phyloP scores from a whole-genome alignment of 2,797 vertebrate species.

The Salarias fasciatus region DNA sequence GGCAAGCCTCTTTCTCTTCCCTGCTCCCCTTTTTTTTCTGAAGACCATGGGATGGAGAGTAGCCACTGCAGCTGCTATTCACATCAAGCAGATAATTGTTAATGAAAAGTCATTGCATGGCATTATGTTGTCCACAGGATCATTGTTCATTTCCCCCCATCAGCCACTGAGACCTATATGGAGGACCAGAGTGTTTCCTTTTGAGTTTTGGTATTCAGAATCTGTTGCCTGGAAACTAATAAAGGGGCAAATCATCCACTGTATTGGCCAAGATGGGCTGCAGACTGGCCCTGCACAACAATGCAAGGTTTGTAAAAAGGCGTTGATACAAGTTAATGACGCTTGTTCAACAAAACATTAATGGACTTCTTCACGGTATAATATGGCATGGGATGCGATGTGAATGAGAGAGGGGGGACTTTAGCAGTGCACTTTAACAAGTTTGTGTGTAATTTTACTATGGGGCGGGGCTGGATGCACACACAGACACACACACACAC shows the following conservation, averaged over 20 bases:
- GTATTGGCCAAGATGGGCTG: constrained; percentile 96
- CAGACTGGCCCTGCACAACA: constrained; percentile 92
- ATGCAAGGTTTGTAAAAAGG: constrained; percentile 96
- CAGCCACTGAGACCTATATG: constrained; percentile 96
- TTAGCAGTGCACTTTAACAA: constrained; percentile 70
- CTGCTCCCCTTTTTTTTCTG: constrained; percentile 78
- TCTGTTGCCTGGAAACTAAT: constrained; percentile 99
- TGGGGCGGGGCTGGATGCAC: constrained; percentile 53
- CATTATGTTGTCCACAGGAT: constrained; percentile 97
- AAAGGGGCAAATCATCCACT: constrained; percentile 95
- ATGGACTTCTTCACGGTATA: constrained; percentile 96
- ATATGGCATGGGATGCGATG: constrained; percentile 85
- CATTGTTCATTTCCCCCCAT: constrained; percentile 97
- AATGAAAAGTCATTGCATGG: constrained; percentile 99
- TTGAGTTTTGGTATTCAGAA: constrained; percentile 99
- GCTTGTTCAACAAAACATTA: constrained; percentile 98
- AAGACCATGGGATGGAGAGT: constrained; percentile 90
- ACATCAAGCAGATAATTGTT: constrained; percentile 99
- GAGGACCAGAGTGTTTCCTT: constrained; percentile 95
- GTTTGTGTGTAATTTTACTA: constrained; percentile 77
- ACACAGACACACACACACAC: constrained; percentile 20
- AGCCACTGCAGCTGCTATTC: constrained; percentile 99
- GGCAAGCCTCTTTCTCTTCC: constrained; percentile 57
- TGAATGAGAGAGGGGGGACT: constrained; percentile 68
- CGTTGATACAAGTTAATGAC: constrained; percentile 99